Percentiles rank a stretch among this genome's conserved stretches.
phyloP scores from a whole-genome alignment of 2,797 vertebrate genomes.

The Helicolenus hilgendorfi region DNA sequence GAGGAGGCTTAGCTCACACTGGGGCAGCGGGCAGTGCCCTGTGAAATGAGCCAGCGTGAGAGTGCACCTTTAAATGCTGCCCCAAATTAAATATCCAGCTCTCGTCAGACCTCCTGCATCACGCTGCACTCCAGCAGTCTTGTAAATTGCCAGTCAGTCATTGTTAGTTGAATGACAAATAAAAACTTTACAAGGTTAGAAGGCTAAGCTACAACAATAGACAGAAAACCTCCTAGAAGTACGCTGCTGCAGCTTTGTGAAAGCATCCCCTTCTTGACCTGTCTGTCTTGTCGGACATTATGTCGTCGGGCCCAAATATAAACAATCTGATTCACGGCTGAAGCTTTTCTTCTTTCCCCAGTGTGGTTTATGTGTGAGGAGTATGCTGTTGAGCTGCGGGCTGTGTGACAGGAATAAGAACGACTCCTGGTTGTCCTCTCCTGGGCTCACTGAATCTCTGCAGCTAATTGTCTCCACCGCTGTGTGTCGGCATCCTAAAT shows the following conservation, averaged over 20 bases:
- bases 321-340: constrained; percentile 21
- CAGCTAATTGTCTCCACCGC: constrained; percentile 72
- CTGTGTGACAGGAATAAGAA: constrained; percentile 83
- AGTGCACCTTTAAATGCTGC: constrained; percentile 3
- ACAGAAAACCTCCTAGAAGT: neutral
- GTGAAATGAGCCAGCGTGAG: constrained; percentile 21
- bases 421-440: constrained; percentile 60
- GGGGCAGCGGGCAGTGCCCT: constrained; percentile 9
- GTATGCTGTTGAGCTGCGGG: constrained; percentile 50
- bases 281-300: constrained; percentile 40
- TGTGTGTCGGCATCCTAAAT: constrained; percentile 50
- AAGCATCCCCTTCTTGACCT: constrained; percentile 29
- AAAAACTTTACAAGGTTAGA: neutral
- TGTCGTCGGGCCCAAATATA: neutral
- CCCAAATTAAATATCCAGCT: constrained; percentile 25
- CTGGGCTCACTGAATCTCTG: constrained; percentile 63
- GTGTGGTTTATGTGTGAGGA: constrained; percentile 42
- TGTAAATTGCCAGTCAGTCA: constrained; percentile 5
- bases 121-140: neutral
- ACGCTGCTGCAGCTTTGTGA: neutral
- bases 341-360: neutral
- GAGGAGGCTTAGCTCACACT: constrained; percentile 18
- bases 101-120: neutral
- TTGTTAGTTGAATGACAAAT: neutral
- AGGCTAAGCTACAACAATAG: neutral